phyloP scores from a whole-genome alignment of 2,113 vertebrate genomes.

The Phrynosoma platyrhinos region DNA sequence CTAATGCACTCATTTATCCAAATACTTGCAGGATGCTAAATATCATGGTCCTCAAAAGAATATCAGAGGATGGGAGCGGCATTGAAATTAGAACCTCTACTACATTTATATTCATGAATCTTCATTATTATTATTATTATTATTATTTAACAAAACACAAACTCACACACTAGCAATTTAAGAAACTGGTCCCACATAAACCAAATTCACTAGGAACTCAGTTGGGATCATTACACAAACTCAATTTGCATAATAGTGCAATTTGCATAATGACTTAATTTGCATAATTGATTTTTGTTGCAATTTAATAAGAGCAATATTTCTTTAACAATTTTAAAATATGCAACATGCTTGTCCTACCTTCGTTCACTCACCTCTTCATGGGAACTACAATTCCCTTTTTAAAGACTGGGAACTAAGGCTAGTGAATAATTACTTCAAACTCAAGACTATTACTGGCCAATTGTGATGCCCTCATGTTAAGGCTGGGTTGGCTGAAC shows the following conservation, averaged over 20 bases:
- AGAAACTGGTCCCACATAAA: background rate
- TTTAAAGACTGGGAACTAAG: background rate
- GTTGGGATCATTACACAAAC: constrained; percentile 40
- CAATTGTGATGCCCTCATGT: too few species aligned
- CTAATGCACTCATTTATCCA: background rate
- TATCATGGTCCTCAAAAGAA: background rate
- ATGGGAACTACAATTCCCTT: background rate
- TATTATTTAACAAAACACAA: too few species aligned
- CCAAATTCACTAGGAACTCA: constrained; percentile 17
- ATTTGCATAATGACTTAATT: constrained; percentile 25
- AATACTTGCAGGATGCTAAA: background rate
- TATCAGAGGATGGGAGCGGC: background rate
- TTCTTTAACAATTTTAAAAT: background rate
- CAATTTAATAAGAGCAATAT: constrained; percentile 27
- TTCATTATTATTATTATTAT: background rate
- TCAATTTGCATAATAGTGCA: constrained; percentile 32
- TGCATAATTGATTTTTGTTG: constrained; percentile 40
- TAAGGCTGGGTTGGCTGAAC: too few species aligned
- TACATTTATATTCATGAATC: constrained; percentile 14
- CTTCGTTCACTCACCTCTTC: background rate
- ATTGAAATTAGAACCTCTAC: background rate
- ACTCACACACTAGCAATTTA: background rate
- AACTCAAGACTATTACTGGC: background rate
- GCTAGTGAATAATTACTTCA: background rate
- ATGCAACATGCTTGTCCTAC: background rate